Evolutionary conservation across 1,140 invertebrate genomes (phyloP), one percentile per base, ranked within the genome.

Genomic region (Rhagoletis pomonella): DNA sequence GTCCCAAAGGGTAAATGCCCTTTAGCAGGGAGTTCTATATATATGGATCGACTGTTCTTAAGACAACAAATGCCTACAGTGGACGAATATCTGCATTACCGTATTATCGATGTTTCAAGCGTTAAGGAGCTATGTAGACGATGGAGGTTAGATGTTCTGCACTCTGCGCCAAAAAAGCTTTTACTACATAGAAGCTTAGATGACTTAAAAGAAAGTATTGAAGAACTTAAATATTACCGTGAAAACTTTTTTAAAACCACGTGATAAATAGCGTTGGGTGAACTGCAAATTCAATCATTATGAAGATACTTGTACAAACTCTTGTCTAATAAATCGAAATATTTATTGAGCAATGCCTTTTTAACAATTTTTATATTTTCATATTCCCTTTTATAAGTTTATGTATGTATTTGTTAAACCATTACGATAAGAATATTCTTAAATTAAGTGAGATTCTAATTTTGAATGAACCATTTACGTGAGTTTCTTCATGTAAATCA

Each of bases 81-180:
- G 17, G 91, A 97, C 90, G 90, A 96, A 12, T 97, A 98, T 93
- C 94, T 99, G 87, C 98, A 99, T 93, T 99, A 99, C 93, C 95
- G 98, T 90, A 96, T 98, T 42, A 96, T 99, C 85, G 98, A 99
- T 95, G 98, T 99, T 4, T 97, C 96, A 58, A 95, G 96, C 3
- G 93, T 99, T 1, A 99, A 99, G 93, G 98, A 99, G 94, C 90
- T 99, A 89, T 95, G 93, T 50, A 95, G 95, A 84, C 93, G 97
- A 42, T 98, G 98, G 97, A 96, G 96, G 93, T 94, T 94, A 4
- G 91, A 94, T 59, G 91, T 96, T 39, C 95, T 93, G 90, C 90
- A 94, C 86, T 90, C 90, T 14, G 93, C 93, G 58, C 97, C 97
- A 1, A 90, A 92, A 62, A 99, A 99, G 91, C 91, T 90, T 44